phyloP scores from a whole-genome alignment of 2,113 vertebrate genomes.

The Phyllostomus discolor region DNA sequence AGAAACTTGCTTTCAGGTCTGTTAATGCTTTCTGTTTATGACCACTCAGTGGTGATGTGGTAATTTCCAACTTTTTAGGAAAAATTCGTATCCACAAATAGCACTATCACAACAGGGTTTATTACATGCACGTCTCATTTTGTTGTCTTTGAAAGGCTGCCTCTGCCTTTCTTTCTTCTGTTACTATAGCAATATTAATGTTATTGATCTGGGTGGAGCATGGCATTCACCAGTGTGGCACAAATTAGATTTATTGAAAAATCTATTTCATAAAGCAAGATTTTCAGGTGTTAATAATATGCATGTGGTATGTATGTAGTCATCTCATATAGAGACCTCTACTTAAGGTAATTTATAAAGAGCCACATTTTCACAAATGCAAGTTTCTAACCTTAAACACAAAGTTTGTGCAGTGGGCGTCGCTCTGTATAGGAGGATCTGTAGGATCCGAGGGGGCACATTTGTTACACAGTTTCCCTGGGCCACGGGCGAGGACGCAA shows the following conservation, averaged over 20 bases:
- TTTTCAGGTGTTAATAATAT: background rate
- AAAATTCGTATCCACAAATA: background rate
- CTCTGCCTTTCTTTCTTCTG: background rate
- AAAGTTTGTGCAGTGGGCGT: background rate
- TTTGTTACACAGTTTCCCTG: background rate
- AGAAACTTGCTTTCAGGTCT: background rate
- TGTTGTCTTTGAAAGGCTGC: background rate
- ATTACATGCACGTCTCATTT: background rate
- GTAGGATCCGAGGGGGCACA: fast-evolving
- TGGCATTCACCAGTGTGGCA: background rate
- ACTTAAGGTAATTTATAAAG: background rate
- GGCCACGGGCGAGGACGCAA: background rate
- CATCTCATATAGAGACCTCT: background rate
- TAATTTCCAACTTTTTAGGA: background rate
- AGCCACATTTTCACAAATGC: background rate
- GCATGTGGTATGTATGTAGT: background rate
- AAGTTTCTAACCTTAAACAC: background rate
- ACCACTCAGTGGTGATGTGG: background rate
- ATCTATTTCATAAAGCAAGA: background rate
- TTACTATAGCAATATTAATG: background rate
- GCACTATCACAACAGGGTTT: background rate
- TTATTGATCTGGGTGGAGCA: background rate
- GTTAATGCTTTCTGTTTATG: background rate
- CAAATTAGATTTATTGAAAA: background rate
- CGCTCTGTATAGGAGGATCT: background rate